Evolutionary conservation across 2,113 vertebrate species (phyloP).

Genomic region (Bos javanicus): DNA sequence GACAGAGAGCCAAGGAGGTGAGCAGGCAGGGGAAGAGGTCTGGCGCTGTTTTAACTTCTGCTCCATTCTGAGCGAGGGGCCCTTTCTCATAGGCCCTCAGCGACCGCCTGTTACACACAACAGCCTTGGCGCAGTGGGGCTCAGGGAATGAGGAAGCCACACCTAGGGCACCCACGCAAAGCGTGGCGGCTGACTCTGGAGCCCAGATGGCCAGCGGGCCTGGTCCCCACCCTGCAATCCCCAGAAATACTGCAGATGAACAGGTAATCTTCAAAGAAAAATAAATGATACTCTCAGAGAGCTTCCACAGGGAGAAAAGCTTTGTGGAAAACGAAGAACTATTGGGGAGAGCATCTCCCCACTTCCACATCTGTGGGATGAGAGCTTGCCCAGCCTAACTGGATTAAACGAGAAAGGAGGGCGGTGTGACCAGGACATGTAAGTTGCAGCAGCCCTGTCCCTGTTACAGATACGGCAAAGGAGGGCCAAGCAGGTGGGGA

Average conservation of each 20-base stretch:
- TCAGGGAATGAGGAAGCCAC: background rate
- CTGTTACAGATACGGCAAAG: background rate
- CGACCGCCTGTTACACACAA: background rate
- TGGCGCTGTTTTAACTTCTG: background rate
- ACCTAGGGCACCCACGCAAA: accelerated
- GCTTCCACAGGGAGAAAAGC: background rate
- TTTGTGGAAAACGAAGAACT: background rate
- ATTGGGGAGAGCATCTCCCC: background rate
- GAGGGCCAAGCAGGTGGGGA: background rate
- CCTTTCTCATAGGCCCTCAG: background rate
- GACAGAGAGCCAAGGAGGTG: background rate
- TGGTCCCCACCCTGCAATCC: background rate
- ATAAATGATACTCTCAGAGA: background rate
- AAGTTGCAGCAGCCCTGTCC: background rate
- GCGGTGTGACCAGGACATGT: background rate
- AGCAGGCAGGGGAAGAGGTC: background rate
- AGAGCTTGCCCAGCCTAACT: background rate
- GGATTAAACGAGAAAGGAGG: background rate
- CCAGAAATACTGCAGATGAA: background rate
- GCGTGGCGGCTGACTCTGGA: background rate
- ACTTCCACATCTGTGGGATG: background rate
- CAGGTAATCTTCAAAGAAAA: background rate
- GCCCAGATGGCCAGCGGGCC: accelerated
- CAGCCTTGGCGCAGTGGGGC: accelerated
- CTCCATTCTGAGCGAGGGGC: background rate